Base-by-base conservation (phyloP, 2,888 invertebrate species). In the Xanthorhoe spadicearia region DNA sequence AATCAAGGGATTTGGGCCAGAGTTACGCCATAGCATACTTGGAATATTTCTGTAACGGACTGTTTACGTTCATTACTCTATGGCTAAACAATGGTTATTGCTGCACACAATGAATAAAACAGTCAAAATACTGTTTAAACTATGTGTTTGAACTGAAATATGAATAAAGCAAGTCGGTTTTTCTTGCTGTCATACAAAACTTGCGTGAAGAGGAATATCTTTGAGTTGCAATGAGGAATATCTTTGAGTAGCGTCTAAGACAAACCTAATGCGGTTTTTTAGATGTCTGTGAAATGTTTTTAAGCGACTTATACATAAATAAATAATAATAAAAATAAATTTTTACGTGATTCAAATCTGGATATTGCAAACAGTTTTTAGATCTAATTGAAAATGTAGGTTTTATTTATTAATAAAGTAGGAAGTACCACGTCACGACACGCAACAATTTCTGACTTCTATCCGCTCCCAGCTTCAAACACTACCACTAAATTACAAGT, bases 1-100 rank as follows among this genome's bases (percentile, higher is more conserved):
- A 88, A 89, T 87, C 88, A 89, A 78, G 77, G 80, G 81, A 87
- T 87, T 85, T 77, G 79, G 86, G 83, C 80, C 87, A 85, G 69
- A 79, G 77, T 86, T 84, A 82, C 85, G 84, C 78, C 83, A 86
- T 81, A 75, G 78, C 78, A 87, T 84, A 80, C 82, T 79, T 55
- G 70, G 78, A 79, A 84, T 84, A 84, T 80, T 85, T 85, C 75
- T 77, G 79, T 75, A 76, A 79, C 77, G 77, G 77, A 78, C 80
- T 83, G 82, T 80, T 79, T 82, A 78, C 61, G 61, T 63, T 55
- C 55, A 60, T 64, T 55, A 64, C 49, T n/a, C 9, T 38, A 48
- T 51, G 43, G 63, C 48, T 53, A 23, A 60, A 60, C 61, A 50
- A 62, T 62, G 50, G 18, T 51, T 51, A 23, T 23, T 19, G 48